Evolutionary conservation across 2,888 invertebrate species (phyloP).

Genomic region (Lysandra bellargus): DNA sequence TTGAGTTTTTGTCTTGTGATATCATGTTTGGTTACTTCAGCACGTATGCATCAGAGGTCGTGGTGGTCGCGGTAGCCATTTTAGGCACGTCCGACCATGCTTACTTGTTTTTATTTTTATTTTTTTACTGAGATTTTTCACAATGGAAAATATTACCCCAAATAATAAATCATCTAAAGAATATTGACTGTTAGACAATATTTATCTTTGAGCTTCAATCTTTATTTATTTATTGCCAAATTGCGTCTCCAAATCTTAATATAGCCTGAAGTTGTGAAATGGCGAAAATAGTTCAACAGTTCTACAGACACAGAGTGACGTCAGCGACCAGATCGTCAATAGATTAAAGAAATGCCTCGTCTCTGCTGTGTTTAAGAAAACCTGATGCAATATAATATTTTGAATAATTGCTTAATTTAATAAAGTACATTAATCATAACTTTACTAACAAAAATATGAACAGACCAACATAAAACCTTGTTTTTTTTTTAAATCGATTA

Average conservation of each 20-base stretch:
- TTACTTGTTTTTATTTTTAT: no score
- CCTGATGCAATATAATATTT: background rate
- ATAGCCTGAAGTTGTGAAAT: background rate
- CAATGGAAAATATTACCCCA: no score
- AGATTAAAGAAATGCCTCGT: background rate
- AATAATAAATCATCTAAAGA: background rate
- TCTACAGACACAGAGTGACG: background rate
- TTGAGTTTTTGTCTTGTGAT: background rate
- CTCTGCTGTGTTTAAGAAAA: background rate
- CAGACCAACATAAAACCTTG: no score
- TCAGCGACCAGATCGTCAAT: background rate
- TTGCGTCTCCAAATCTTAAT: background rate
- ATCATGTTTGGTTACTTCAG: background rate
- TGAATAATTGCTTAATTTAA: no score
- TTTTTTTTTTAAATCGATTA: no score
- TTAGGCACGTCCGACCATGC: background rate
- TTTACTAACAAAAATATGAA: no score
- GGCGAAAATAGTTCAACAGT: slow-evolving; percentile 6
- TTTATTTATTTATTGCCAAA: background rate
- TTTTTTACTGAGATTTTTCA: background rate
- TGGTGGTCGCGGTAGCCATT: background rate
- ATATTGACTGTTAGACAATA: background rate
- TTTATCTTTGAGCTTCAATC: background rate
- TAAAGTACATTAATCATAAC: no score
- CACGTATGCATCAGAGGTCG: background rate